A percentile compares a stretch with the other conserved stretches of the same genome.
phyloP scores from a whole-genome alignment of 2,113 vertebrate species.

The Gobius niger region DNA sequence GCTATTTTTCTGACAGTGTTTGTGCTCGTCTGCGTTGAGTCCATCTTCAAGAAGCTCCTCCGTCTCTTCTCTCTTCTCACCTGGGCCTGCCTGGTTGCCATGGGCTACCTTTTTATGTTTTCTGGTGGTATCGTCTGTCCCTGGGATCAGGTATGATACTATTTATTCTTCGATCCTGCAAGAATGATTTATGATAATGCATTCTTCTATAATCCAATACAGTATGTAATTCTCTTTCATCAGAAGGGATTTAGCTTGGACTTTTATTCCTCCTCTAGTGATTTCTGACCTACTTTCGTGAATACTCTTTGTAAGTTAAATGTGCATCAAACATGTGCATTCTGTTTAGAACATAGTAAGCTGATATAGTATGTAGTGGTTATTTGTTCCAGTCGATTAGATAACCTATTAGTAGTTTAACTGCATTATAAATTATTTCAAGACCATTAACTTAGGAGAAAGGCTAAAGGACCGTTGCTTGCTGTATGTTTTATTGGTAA shows the following conservation, averaged over 20 bases:
- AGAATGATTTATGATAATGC: background rate
- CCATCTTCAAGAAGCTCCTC: slow-evolving; percentile 95
- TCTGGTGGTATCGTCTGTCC: slow-evolving; percentile 93
- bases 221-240: background rate
- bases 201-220: background rate
- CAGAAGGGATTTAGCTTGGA: slow-evolving; percentile 6
- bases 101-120: slow-evolving; percentile 98
- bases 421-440: background rate
- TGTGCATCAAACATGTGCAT: slow-evolving; percentile 10
- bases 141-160: slow-evolving; percentile 93
- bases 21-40: slow-evolving; percentile 94
- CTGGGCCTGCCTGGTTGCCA: slow-evolving; percentile 93
- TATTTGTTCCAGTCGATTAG: background rate
- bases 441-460: background rate
- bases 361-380: background rate
- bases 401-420: background rate
- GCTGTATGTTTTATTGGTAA: background rate
- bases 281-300: slow-evolving; percentile 44
- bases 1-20: slow-evolving; percentile 96
- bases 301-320: slow-evolving; percentile 21
- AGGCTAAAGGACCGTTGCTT: background rate
- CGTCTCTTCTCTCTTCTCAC: slow-evolving; percentile 92
- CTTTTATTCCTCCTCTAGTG: slow-evolving; percentile 29
- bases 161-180: too few species aligned
- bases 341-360: background rate